phyloP scores from a whole-genome alignment of 2,797 vertebrate species.

The Pseudopleuronectes americanus region DNA sequence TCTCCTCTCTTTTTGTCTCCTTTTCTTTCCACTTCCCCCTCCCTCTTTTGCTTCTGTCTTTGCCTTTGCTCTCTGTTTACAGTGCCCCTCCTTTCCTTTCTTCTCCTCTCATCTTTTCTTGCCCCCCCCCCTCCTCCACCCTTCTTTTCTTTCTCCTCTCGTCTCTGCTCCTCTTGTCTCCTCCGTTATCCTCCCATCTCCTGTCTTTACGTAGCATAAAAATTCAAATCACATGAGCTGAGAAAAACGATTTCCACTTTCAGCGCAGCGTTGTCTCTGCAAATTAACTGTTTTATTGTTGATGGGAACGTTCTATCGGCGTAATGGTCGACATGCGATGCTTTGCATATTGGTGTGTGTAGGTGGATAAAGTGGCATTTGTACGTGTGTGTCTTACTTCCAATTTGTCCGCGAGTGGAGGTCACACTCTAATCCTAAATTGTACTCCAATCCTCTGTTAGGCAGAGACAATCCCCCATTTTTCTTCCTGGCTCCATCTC shows the following conservation, averaged over 20 bases:
- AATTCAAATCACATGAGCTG: slow-evolving; percentile 28
- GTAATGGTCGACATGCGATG: slow-evolving; percentile 22
- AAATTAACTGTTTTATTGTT: slow-evolving; percentile 35
- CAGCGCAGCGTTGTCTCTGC: slow-evolving; percentile 20
- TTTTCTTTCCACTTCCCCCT: background rate
- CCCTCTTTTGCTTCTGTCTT: background rate
- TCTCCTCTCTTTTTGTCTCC: background rate
- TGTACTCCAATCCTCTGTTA: slow-evolving; percentile 63
- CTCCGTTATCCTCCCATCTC: background rate
- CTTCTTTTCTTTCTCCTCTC: background rate
- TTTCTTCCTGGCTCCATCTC: slow-evolving; percentile 44
- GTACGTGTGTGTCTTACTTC: slow-evolving; percentile 38
- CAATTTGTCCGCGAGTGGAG: slow-evolving; percentile 53
- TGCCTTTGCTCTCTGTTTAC: background rate
- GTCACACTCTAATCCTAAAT: slow-evolving; percentile 66
- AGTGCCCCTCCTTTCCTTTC: background rate
- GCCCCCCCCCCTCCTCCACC: background rate
- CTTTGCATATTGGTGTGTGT: slow-evolving; percentile 11
- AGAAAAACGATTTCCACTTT: slow-evolving; percentile 40
- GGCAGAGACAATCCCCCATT: slow-evolving; percentile 47
- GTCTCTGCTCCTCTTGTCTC: no score
- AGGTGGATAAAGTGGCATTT: slow-evolving; percentile 22
- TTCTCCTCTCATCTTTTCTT: background rate
- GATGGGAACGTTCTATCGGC: slow-evolving; percentile 23
- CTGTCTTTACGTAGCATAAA: slow-evolving; percentile 18